Percentiles rank a stretch among this genome's conserved stretches.
These are phyloP conservation scores for Tapirus indicus DNA, from an alignment of 2,797 vertebrate species.

Conservation along the genomic window DNA sequence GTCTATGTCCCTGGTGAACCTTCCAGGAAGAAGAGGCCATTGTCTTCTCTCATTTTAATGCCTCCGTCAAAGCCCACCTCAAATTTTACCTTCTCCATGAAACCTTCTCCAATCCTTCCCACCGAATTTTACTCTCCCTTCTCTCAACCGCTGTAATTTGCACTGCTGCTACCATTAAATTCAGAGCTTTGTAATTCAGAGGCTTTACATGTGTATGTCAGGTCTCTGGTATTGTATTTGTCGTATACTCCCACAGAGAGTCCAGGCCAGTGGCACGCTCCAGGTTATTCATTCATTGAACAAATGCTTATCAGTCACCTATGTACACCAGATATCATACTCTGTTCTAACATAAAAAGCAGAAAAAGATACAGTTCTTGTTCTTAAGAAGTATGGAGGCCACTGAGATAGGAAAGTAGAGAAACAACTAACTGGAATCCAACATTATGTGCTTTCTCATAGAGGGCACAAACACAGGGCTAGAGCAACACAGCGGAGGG, in stretches of 20 bases:
- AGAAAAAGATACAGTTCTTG: neutral
- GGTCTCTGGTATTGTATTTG: neutral
- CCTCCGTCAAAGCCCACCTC: neutral
- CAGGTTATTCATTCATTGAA: neutral
- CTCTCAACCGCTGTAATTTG: neutral
- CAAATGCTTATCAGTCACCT: neutral
- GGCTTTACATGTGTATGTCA: neutral
- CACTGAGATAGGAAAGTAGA: neutral
- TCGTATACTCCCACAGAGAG: neutral
- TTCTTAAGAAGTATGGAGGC: neutral
- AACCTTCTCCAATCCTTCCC: neutral
- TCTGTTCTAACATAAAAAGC: neutral
- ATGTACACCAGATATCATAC: neutral
- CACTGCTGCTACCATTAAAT: neutral
- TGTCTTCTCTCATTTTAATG: neutral
- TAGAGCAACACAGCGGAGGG: neutral
- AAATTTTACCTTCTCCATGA: neutral
- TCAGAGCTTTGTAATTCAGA: neutral
- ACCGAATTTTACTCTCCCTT: neutral
- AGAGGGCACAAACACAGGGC: neutral
- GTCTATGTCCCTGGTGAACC: neutral
- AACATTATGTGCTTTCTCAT: neutral
- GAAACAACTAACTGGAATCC: neutral
- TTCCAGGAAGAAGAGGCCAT: neutral
- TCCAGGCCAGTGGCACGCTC: neutral